Evolutionary conservation across 2,113 vertebrate species (phyloP), one percentile per base, ranked within the genome.

Genomic region (Odocoileus hemionus): DNA sequence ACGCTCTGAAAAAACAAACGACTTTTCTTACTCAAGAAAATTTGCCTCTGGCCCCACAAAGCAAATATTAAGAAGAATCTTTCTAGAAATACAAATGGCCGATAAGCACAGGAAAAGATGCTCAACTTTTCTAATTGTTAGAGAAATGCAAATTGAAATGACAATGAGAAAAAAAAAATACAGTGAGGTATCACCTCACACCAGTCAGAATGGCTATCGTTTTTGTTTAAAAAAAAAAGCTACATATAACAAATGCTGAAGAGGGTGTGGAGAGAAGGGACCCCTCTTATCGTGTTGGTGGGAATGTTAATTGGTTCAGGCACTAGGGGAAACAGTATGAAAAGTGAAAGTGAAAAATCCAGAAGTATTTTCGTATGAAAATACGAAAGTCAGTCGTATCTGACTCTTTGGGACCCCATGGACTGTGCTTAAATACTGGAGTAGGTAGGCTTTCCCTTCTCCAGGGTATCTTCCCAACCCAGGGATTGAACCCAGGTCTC

Each of bases 391-490:
- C 64, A 36, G 17, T 36, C 2, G 0, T 36, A 9, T 70, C n/a
- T 0, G 0, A 36, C 64, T 36, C 64, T 36, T 21, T 36, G n/a
- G 8, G 1, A 36, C n/a, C 9, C 64, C n/a, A 0, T 21, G 64
- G n/a, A 21, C 64, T 36, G 64, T 47, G 47, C 47, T 50, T 50
- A 50, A 1, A 21, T 5, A 2, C 2, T 70, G n/a, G 17, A 36
- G 9, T 36, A n/a, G n/a, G 4, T 5, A 36, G n/a, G n/a, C 64
- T 36, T 70, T 70, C 36, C 64, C 64, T 36, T 70, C 64, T 36
- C 9, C 64, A 36, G 17, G 64, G 64, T 16, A 36, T 36, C 33
- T 36, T 67, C 33, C 64, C n/a, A 6, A 1, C 9, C 64, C 0
- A 2, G n/a, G n/a, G 17, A 70, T 3, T 11, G n/a, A 70, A 36